phyloP scores from a whole-genome alignment of 2,888 invertebrate genomes.

The Elmis aenea region DNA sequence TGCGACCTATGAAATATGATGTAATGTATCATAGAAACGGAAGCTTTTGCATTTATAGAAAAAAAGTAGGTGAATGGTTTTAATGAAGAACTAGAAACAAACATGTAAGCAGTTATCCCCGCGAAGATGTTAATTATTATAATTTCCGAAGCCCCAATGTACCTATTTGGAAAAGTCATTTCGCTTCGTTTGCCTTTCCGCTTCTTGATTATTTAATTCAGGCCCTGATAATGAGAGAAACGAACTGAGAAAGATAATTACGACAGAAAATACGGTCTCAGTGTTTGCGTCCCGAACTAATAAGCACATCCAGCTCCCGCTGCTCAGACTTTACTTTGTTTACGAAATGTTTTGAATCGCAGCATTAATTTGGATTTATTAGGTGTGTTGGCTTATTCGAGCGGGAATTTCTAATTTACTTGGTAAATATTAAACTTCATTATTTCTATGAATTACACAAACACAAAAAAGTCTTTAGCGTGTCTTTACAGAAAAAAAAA shows the following conservation, averaged over 20 bases:
- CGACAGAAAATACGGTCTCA: conserved; percentile 41
- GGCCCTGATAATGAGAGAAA: conserved; percentile 45
- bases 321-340: conserved; percentile 22
- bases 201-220: conserved; percentile 46
- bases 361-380: conserved; percentile 23
- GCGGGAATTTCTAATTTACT: conserved; percentile 19
- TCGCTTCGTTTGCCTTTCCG: conserved; percentile 46
- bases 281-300: conserved; percentile 26
- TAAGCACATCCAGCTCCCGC: conserved; percentile 22
- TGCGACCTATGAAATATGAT: no score
- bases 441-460: no score
- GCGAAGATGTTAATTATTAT: conserved; percentile 24
- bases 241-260: conserved; percentile 46
- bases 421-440: neutral
- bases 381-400: conserved; percentile 14
- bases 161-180: conserved; percentile 43
- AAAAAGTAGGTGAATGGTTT: no score
- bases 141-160: conserved; percentile 20
- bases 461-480: no score
- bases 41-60: no score
- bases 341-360: conserved; percentile 20
- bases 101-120: no score
- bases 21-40: no score
- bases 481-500: no score
- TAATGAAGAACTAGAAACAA: no score